Base-by-base conservation (phyloP, 2,113 vertebrate genomes). In the Lontra canadensis region DNA sequence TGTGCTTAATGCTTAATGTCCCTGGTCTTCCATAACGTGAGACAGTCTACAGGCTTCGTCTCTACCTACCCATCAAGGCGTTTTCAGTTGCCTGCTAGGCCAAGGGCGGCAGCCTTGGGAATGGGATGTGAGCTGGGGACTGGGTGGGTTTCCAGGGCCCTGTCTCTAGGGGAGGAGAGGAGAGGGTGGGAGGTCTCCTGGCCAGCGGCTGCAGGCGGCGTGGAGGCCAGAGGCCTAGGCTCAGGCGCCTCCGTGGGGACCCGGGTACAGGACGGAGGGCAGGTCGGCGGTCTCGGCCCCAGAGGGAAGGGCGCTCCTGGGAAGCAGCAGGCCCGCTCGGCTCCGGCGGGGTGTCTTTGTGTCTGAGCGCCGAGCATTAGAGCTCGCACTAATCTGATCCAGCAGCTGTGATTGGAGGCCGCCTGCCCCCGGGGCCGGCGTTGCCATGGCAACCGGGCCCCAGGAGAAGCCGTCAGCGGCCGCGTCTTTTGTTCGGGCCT, bases 401-500 rank as follows among this genome's bases (percentile, higher is more conserved):
- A 98, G 98, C 98, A 98, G 98, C 98, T 99, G 98, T 98, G 94
- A 98, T 98, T 98, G 99, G 99, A 98, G 98, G 98, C 98, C 98
- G 97, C 98, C 97, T 97, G 97, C 98, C 98, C 98, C 97, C 98
- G 97, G 98, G 98, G 98, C 98, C 98, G 97, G 97, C 97, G 99
- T 99, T 98, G 98, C 98, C 98, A 95, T 96, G 97, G 97, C 90
- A 98, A 99, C 98, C 97, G 89, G 98, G 98, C 98, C 98, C 98
- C 97, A 98, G 97, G 98, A 98, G 98, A 98, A 98, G 98, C 98
- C 98, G 97, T 98, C 98, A 98, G 97, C 98, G 98, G 98, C 98
- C 96, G 98, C 97, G 98, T 99, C 98, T 99, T 99, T 99, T 99
- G 99, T 99, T 98, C 98, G 97, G 98, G 98, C 98, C 98, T 98